Percentiles rank a stretch among this genome's conserved stretches.
These are phyloP conservation scores for Cetoscarus ocellatus DNA, from an alignment of 2,797 vertebrate species.

Conservation along the genomic window DNA sequence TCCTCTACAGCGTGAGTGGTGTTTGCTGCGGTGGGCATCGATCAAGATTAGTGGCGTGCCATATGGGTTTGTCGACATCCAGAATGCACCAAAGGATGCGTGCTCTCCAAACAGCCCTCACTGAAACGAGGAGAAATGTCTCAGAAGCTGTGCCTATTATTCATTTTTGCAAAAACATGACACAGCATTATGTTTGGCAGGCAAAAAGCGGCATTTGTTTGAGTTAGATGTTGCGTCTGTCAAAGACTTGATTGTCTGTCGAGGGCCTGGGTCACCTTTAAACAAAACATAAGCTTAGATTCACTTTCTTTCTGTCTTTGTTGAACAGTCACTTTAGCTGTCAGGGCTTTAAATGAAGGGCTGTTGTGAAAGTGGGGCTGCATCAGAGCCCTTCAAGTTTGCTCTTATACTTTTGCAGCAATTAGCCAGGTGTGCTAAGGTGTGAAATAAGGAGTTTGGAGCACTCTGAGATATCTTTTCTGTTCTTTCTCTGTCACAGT, in stretches of 20 bases:
- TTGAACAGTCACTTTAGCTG: conserved; percentile 38
- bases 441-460: conserved; percentile 37
- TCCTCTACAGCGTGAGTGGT: conserved; percentile 48
- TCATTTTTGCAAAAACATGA: conserved; percentile 44
- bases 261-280: conserved; percentile 53
- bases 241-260: conserved; percentile 26
- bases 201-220: conserved; percentile 46
- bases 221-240: conserved; percentile 43
- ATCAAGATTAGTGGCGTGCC: conserved; percentile 71
- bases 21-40: conserved; percentile 57
- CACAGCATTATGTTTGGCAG: conserved; percentile 28
- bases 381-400: conserved; percentile 37
- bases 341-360: conserved; percentile 32
- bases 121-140: conserved; percentile 54
- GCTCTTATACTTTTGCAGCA: conserved; percentile 39
- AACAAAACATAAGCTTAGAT: conserved; percentile 30
- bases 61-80: conserved; percentile 73
- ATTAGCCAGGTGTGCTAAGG: conserved; percentile 56
- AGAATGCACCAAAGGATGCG: conserved; percentile 49
- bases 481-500: conserved; percentile 28
- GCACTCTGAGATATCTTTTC: conserved; percentile 23
- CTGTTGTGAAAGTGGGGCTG: conserved; percentile 21
- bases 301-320: conserved; percentile 32
- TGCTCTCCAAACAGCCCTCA: conserved; percentile 54
- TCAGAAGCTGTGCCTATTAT: conserved; percentile 34